phyloP scores from a whole-genome alignment of 2,888 invertebrate genomes.

The Drosophila demipolita region DNA sequence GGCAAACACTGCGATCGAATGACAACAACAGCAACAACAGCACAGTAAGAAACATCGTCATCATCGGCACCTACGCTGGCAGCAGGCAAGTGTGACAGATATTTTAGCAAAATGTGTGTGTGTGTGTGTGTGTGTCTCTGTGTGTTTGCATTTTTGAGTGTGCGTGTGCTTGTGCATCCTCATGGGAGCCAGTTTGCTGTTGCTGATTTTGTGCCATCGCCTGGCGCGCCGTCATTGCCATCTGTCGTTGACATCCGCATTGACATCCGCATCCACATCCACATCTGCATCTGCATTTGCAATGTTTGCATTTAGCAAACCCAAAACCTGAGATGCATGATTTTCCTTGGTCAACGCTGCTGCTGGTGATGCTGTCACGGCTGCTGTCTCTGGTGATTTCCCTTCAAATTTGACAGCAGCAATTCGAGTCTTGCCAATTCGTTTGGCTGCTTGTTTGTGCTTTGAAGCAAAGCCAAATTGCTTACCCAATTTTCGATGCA shows the following conservation, averaged over 20 bases:
- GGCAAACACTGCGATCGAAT: slow-evolving; percentile 32
- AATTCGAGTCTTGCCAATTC: background rate
- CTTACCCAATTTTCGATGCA: slow-evolving; percentile 11
- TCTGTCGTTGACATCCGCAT: slow-evolving; percentile 41
- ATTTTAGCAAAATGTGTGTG: slow-evolving; percentile 57
- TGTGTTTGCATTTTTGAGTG: background rate
- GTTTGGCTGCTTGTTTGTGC: slow-evolving; percentile 3
- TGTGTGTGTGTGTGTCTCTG: slow-evolving; percentile 12
- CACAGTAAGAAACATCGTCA: slow-evolving; percentile 43
- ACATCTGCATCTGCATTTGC: slow-evolving; percentile 4
- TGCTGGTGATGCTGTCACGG: slow-evolving; percentile 1
- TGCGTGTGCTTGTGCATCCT: slow-evolving; percentile 43
- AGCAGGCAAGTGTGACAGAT: slow-evolving; percentile 60
- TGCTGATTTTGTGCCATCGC: slow-evolving; percentile 66
- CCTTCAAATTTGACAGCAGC: slow-evolving; percentile 18
- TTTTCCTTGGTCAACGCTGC: slow-evolving; percentile 4
- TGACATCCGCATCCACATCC: slow-evolving; percentile 17
- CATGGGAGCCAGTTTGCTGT: slow-evolving; percentile 52
- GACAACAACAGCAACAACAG: slow-evolving; percentile 35
- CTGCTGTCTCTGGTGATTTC: background rate
- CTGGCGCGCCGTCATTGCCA: slow-evolving; percentile 20
- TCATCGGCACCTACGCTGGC: slow-evolving; percentile 51
- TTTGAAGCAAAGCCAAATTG: slow-evolving; percentile 3
- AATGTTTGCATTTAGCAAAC: slow-evolving; percentile 29
- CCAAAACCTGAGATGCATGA: slow-evolving; percentile 9